These are phyloP conservation scores for Brachypalpus laphriformis DNA, from an alignment of 2,888 invertebrate species.

Conservation along the genomic window DNA sequence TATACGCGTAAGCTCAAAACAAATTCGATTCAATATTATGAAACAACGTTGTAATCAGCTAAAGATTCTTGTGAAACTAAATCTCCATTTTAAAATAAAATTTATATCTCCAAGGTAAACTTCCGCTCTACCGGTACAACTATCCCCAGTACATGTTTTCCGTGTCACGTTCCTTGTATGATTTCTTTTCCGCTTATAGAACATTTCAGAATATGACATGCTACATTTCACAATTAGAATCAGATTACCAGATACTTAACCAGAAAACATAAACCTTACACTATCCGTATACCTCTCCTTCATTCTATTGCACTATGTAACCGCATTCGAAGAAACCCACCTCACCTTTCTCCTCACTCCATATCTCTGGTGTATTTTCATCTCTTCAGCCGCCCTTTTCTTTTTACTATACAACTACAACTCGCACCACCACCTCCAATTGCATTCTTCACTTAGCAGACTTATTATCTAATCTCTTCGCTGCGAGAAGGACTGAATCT, in stretches of 20 bases:
- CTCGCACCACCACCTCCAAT: conserved; percentile 64
- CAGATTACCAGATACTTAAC: conserved; percentile 33
- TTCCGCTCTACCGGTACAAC: neutral
- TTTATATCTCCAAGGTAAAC: neutral
- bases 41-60: no score
- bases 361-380: conserved; percentile 31
- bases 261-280: conserved; percentile 50
- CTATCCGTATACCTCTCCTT: neutral
- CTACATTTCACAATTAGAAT: conserved; percentile 52
- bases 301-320: neutral
- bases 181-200: neutral
- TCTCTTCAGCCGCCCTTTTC: conserved; percentile 61
- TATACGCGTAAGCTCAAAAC: no score
- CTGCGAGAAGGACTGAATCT: conserved; percentile 69
- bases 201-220: conserved; percentile 24
- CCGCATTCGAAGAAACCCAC: conserved; percentile 31
- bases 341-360: neutral
- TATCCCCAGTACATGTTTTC: neutral
- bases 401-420: neutral
- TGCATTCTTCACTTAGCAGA: conserved; percentile 72
- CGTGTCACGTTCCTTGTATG: neutral
- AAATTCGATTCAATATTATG: no score
- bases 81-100: no score
- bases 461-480: conserved; percentile 74
- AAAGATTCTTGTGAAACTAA: no score